These are phyloP conservation scores for Callyntrura sp. DNA, from an alignment of 2,888 invertebrate genomes.

Conservation along the genomic window DNA sequence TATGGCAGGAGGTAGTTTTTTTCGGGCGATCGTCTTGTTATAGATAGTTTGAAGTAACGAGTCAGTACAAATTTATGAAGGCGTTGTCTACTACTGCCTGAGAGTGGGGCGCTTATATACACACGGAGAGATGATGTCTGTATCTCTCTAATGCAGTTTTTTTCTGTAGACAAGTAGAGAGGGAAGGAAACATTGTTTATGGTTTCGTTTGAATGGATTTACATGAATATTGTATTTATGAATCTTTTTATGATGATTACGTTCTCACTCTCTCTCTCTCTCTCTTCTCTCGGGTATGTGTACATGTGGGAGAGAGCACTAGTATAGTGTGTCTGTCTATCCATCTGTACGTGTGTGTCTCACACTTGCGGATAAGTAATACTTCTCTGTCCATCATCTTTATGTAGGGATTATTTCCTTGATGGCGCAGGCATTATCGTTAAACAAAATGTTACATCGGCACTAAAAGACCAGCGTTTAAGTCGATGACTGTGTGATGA, in stretches of 20 bases:
- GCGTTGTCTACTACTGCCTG: no score
- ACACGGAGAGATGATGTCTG: not conserved
- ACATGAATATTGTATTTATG: conserved; percentile 59
- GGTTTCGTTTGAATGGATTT: conserved; percentile 50
- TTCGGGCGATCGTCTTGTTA: conserved; percentile 1
- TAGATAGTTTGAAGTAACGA: not conserved
- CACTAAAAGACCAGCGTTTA: not conserved
- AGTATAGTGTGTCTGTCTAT: no score
- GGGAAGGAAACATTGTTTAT: conserved; percentile 46
- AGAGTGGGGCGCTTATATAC: no score
- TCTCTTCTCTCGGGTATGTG: not conserved
- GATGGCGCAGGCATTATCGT: not conserved
- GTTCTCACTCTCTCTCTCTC: conserved; percentile 40
- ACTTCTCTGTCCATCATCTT: conserved; percentile 41
- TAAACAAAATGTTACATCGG: not conserved
- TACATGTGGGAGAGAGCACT: no score
- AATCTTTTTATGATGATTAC: conserved; percentile 67
- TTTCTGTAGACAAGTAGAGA: not conserved
- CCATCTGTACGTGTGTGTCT: conserved; percentile 86
- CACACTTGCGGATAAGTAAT: conserved; percentile 6
- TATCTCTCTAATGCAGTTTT: no score
- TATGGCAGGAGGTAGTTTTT: conserved; percentile 45
- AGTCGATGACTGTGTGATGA: not conserved
- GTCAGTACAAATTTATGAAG: conserved; percentile 34
- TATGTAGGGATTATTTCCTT: conserved; percentile 21